phyloP scores from a whole-genome alignment of 2,888 invertebrate species.

The Pandemis heparana region DNA sequence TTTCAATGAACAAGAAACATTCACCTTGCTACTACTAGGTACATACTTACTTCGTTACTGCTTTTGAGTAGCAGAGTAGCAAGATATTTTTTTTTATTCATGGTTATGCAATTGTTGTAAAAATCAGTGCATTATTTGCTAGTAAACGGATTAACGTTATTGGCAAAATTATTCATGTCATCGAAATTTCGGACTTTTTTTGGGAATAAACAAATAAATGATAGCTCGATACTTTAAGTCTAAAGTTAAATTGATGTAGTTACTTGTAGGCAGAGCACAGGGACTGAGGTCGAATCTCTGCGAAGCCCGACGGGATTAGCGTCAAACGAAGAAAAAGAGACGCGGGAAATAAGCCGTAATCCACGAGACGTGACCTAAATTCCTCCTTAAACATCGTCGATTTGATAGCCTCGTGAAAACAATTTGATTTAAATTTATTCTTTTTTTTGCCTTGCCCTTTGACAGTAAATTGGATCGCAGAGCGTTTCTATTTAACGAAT shows the following conservation, averaged over 20 bases:
- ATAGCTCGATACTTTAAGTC: constrained; percentile 17
- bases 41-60: too few species aligned
- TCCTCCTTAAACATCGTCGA: constrained; percentile 80
- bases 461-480: constrained; percentile 60
- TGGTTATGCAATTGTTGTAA: too few species aligned
- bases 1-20: too few species aligned
- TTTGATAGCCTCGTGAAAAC: constrained; percentile 81
- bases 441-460: constrained; percentile 66
- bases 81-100: too few species aligned
- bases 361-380: constrained; percentile 83
- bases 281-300: constrained; percentile 71
- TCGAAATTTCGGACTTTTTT: too few species aligned
- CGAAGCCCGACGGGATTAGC: constrained; percentile 78
- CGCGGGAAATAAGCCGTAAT: constrained; percentile 83
- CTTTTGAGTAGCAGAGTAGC: background rate
- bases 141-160: too few species aligned
- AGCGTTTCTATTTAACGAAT: constrained; percentile 28
- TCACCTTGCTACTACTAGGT: too few species aligned
- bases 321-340: constrained; percentile 84
- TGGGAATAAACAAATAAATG: too few species aligned
- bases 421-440: constrained; percentile 76
- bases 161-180: too few species aligned
- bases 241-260: constrained; percentile 54
- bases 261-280: constrained; percentile 54
- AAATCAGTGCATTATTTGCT: too few species aligned